phyloP scores from a whole-genome alignment of 2,888 invertebrate species.

The Drosophila limbata region DNA sequence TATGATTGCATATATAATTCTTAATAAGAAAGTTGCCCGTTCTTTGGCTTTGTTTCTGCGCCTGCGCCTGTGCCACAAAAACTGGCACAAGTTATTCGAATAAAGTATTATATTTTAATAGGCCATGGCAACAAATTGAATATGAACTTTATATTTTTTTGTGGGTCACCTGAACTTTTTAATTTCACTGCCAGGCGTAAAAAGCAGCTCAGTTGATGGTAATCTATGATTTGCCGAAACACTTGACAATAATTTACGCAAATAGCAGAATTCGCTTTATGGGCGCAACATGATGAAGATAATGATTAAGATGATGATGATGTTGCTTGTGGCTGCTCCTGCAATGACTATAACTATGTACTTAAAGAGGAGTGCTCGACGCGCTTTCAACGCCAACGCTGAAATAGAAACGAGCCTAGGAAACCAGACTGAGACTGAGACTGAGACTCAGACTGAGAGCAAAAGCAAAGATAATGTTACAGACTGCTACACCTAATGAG shows the following conservation, averaged over 20 bases:
- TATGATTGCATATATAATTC: constrained; percentile 74
- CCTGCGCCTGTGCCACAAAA: constrained; percentile 20
- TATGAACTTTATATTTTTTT: constrained; percentile 46
- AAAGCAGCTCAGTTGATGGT: constrained; percentile 49
- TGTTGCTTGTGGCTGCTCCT: constrained; percentile 47
- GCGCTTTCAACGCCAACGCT: constrained; percentile 82
- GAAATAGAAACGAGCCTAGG: constrained; percentile 68
- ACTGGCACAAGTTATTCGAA: constrained; percentile 61
- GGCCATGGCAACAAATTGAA: constrained; percentile 58
- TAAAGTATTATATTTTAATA: constrained; percentile 76
- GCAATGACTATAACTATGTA: constrained; percentile 75
- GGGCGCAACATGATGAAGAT: constrained; percentile 58
- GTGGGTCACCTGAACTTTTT: constrained; percentile 69
- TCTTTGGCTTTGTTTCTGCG: constrained; percentile 50
- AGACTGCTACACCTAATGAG: constrained; percentile 73
- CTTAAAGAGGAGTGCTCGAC: constrained; percentile 76
- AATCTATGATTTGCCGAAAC: constrained; percentile 68
- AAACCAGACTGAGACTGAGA: constrained; percentile 1
- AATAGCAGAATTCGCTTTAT: constrained; percentile 75
- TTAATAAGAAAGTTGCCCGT: constrained; percentile 74
- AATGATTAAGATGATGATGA: constrained; percentile 19
- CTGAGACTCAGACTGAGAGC: constrained; percentile 18
- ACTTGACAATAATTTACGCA: constrained; percentile 81
- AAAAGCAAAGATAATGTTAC: constrained; percentile 38
- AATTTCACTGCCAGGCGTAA: constrained; percentile 60